Base-by-base conservation (phyloP, 1,140 invertebrate genomes). In the Hirudo medicinalis region DNA sequence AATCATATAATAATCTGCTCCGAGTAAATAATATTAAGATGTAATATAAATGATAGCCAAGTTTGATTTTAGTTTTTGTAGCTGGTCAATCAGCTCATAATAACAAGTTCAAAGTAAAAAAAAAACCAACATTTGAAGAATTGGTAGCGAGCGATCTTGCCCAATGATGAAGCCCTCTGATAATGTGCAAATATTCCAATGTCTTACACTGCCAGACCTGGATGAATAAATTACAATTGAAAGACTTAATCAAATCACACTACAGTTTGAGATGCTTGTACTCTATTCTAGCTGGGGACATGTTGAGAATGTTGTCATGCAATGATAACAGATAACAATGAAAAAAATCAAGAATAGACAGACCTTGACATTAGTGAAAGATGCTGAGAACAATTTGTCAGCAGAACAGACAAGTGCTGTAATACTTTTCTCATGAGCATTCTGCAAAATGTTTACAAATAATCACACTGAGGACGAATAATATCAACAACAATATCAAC, bases 351-450 rank as follows among this genome's bases (percentile, higher is more conserved):
- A 9, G 19, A 63, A 63, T 63, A 63, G 9, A 63, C 19, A 63
- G 74, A 79, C 79, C 77, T 80, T 80, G 40, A 80, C 79, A 9
- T 77, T 54, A 29, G 78, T 77, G 69, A 76, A 78, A 29, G 79
- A 79, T 60, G 79, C 76, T 22, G 79, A 77, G 67, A 79, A 80
- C 15, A 80, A 69, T 55, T 75, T 78, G 11, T 78, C 76, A 40
- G 72, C 75, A 40, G 69, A 70, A 49, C 76, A 68, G n/a, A 76
- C 74, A 75, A 80, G 77, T 43, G 79, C 75, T 74, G 76, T 77
- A 66, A 80, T 78, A 20, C 77, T 75, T 49, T 79, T 78, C 54
- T 79, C 77, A 75, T 80, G 79, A 57, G 78, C 78, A 75, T 76
- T 76, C 79, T 80, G 75, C 29, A 77, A 75, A 70, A n/a, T 49